Base-by-base conservation (phyloP, 2,113 vertebrate genomes). In the Mus musculus region DNA sequence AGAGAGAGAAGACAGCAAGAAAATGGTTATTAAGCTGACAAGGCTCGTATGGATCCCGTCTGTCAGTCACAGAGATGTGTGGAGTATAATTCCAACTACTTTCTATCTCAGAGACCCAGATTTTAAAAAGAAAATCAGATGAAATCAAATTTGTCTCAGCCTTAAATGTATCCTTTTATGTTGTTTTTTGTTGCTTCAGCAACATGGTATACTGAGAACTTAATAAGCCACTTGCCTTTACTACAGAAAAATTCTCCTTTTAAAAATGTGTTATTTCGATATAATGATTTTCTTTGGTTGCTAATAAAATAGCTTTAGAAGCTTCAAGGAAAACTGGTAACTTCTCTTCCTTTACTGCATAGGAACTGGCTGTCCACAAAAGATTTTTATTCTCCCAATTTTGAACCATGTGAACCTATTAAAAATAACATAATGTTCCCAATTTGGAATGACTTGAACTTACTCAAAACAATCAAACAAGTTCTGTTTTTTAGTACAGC, bases 11-110 rank as follows among this genome's bases (percentile, higher is more conserved):
- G 90, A 85, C 30, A 93, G 81, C 33, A 97, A 91, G 97, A 97
- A 97, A 96, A 97, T 93, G 88, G 91, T 98, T 98, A 97, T 98
- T 98, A 98, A 98, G 88, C 75, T 98, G 97, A 97, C 95, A 98
- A 94, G 86, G 80, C 91, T 97, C 87, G 96, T 89, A 91, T 96
- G 93, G 95, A 97, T 96, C 95, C 36, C 97, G 94, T 98, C 87
- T 97, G 97, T 93, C 93, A 96, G 96, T 97, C 80, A 97, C 87
- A 94, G 85, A 94, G 85, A 98, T 97, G 93, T 93, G 75, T 88
- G 71, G 96, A 94, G 95, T 87, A 59, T 91, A 97, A 98, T 92
- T 96, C 67, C 75, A 96, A 56, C 76, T 94, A 92, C 78, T 96
- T 72, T 72, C 24, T 89, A 94, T 72, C 72, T 91, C 89, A 90